These are phyloP conservation scores for Synanthedon formicaeformis DNA, from an alignment of 2,888 invertebrate genomes.

Conservation along the genomic window DNA sequence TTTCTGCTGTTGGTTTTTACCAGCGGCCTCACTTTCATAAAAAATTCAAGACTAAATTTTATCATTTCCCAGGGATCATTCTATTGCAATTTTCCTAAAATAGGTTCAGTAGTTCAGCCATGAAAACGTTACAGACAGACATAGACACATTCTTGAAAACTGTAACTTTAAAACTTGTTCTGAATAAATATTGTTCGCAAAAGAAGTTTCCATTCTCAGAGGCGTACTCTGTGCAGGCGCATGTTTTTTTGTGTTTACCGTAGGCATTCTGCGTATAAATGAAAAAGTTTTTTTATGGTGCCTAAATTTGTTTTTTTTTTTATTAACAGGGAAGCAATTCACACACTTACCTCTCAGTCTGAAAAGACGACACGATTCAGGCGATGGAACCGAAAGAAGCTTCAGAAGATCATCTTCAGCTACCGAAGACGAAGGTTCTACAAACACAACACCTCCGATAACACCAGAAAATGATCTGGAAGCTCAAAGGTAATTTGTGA, in stretches of 20 bases:
- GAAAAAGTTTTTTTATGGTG: neutral
- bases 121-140: too few relatives aligned
- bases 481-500: constrained; percentile 42
- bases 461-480: constrained; percentile 64
- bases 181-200: too few relatives aligned
- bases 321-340: constrained; percentile 51
- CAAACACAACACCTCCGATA: constrained; percentile 63
- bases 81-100: too few relatives aligned
- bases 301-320: neutral
- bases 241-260: too few relatives aligned
- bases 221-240: too few relatives aligned
- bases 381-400: constrained; percentile 48
- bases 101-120: too few relatives aligned
- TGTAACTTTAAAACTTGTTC: neutral
- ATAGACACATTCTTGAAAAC: neutral
- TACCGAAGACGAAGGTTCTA: constrained; percentile 62
- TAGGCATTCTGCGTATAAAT: neutral
- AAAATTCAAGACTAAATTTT: too few relatives aligned
- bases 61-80: too few relatives aligned
- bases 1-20: too few relatives aligned
- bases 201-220: too few relatives aligned
- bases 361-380: constrained; percentile 56
- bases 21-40: too few relatives aligned
- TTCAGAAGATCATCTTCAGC: constrained; percentile 56
- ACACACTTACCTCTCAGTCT: constrained; percentile 55